A percentile compares a stretch with the other conserved stretches of the same genome.
Evolutionary conservation across 2,888 invertebrate species (phyloP).

Genomic region (Caradrina kadenii): DNA sequence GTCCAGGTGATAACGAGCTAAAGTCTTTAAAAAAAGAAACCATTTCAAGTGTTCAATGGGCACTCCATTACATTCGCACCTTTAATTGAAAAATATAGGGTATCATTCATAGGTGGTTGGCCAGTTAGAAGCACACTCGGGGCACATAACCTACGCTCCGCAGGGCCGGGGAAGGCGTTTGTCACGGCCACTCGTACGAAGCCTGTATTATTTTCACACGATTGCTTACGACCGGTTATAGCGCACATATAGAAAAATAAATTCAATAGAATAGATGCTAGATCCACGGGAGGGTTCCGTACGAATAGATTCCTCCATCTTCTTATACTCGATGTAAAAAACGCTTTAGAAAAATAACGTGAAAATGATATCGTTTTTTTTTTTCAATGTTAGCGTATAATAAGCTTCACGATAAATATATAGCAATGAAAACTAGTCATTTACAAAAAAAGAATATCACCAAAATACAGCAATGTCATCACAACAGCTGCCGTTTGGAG

Average conservation of each 20-base stretch:
- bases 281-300: conserved; percentile 63
- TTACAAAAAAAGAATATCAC: too few relatives aligned
- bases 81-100: conserved; percentile 53
- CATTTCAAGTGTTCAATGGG: conserved; percentile 20
- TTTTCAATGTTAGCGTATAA: too few relatives aligned
- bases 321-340: too few relatives aligned
- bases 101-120: conserved; percentile 42
- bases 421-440: too few relatives aligned
- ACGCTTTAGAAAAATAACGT: too few relatives aligned
- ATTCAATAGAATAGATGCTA: conserved; percentile 62
- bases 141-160: conserved; percentile 28
- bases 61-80: conserved; percentile 45
- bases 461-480: too few relatives aligned
- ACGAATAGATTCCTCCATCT: conserved; percentile 4
- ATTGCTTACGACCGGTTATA: conserved; percentile 80
- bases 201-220: conserved; percentile 81
- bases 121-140: conserved; percentile 39
- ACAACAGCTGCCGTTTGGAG: too few relatives aligned
- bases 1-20: conserved; percentile 23
- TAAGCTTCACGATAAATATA: too few relatives aligned
- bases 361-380: too few relatives aligned
- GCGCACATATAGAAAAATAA: conserved; percentile 65
- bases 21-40: conserved; percentile 16
- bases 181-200: conserved; percentile 51
- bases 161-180: conserved; percentile 49